phyloP scores from a whole-genome alignment of 1,140 invertebrate genomes.

The Cephus cinctus region DNA sequence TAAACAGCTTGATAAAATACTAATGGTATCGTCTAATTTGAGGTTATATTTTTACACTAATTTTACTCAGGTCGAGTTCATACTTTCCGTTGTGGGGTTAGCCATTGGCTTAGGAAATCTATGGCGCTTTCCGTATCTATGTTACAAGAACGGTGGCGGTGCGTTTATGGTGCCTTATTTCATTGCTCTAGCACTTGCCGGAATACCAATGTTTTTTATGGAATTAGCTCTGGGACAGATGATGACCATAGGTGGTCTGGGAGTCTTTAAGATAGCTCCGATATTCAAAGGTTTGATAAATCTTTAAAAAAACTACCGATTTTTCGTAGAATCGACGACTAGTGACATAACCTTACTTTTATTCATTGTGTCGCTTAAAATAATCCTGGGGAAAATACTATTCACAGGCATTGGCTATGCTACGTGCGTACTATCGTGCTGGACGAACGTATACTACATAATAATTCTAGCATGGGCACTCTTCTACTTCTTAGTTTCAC shows the following conservation, averaged over 20 bases:
- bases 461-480: slow-evolving; percentile 97
- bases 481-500: slow-evolving; percentile 87
- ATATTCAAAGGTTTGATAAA: slow-evolving; percentile 87
- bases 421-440: slow-evolving; percentile 94
- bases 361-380: background rate
- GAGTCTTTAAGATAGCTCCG: slow-evolving; percentile 95
- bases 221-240: slow-evolving; percentile 91
- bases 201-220: slow-evolving; percentile 92
- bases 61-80: slow-evolving; percentile 36
- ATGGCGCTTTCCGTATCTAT: slow-evolving; percentile 65
- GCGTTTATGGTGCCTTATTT: slow-evolving; percentile 94
- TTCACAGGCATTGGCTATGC: slow-evolving; percentile 89
- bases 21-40: too few relatives aligned
- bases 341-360: background rate
- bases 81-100: slow-evolving; percentile 48
- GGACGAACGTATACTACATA: slow-evolving; percentile 99
- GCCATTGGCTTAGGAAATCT: slow-evolving; percentile 62
- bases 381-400: slow-evolving; percentile 6
- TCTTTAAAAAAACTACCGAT: slow-evolving; percentile 1
- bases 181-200: slow-evolving; percentile 87
- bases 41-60: too few relatives aligned
- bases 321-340: background rate
- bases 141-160: slow-evolving; percentile 64
- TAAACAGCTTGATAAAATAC: slow-evolving; percentile 4
- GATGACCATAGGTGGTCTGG: slow-evolving; percentile 87